Conservation (phyloP, 2,888 invertebrate genomes). For the Drosophila aldrichi region DNA sequence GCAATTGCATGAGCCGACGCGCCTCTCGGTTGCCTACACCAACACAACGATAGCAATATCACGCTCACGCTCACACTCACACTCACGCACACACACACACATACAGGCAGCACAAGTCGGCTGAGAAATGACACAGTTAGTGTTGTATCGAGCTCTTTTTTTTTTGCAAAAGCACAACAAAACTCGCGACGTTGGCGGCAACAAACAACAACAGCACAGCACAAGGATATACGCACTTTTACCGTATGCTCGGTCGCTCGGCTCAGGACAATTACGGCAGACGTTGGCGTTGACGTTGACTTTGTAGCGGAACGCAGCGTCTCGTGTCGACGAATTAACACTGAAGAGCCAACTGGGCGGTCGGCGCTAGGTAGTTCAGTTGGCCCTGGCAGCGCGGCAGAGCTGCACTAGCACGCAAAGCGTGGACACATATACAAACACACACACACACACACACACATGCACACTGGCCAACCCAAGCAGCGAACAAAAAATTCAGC, state of each 20-base stretch:
- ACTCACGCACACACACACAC: conserved; percentile 7
- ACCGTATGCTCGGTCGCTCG: conserved; percentile 33
- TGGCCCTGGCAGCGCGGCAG: conserved; percentile 61
- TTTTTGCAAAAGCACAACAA: conserved; percentile 50
- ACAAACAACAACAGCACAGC: conserved; percentile 44
- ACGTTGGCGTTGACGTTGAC: conserved; percentile 58
- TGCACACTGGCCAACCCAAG: conserved; percentile 55
- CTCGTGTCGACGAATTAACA: conserved; percentile 84
- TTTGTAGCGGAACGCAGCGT: conserved; percentile 75
- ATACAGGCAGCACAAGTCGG: conserved; percentile 8
- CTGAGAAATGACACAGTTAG: conserved; percentile 65
- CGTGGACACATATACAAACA: conserved; percentile 18
- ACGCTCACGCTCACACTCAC: conserved; percentile 32
- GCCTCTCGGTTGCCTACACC: conserved; percentile 51
- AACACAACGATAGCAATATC: conserved; percentile 24
- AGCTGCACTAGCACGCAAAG: conserved; percentile 63
- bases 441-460: conserved; percentile 32
- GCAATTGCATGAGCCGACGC: conserved; percentile 48
- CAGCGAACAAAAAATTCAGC: conserved; percentile 55
- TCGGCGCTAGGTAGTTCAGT: conserved; percentile 58
- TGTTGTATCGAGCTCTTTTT: conserved; percentile 67
- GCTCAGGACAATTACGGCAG: conserved; percentile 42
- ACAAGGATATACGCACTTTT: conserved; percentile 39
- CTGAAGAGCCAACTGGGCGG: conserved; percentile 79
- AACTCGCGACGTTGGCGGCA: conserved; percentile 46